Percentiles rank a stretch among this genome's conserved stretches.
These are phyloP conservation scores for Ectemnius cavifrons DNA, from an alignment of 2,888 invertebrate genomes.

Conservation along the genomic window DNA sequence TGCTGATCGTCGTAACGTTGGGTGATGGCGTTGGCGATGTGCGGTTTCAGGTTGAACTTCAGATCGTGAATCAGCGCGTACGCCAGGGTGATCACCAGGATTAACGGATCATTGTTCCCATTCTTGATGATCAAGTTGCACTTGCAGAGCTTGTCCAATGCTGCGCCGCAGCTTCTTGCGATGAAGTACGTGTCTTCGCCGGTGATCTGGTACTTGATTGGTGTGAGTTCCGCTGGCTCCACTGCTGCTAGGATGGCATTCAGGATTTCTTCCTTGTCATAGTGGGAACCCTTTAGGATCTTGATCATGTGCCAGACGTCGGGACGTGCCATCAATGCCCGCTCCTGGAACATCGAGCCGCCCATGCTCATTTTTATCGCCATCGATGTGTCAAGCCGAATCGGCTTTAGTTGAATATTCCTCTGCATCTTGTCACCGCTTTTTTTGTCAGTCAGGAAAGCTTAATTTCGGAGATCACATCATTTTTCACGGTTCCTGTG, in stretches of 20 bases:
- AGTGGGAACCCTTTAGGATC: constrained; percentile 69
- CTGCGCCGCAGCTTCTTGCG: constrained; percentile 78
- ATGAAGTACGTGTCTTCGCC: constrained; percentile 77
- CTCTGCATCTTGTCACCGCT: constrained; percentile 37
- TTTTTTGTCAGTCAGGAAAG: not conserved
- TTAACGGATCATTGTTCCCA: constrained; percentile 64
- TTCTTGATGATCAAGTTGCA: constrained; percentile 76
- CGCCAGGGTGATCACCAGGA: constrained; percentile 76
- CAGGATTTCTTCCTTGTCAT: constrained; percentile 74
- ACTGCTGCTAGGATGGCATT: constrained; percentile 77
- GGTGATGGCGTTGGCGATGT: constrained; percentile 74
- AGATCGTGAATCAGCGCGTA: constrained; percentile 77
- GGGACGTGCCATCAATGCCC: constrained; percentile 68
- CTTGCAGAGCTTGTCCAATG: constrained; percentile 78
- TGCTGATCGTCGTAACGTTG: constrained; percentile 72
- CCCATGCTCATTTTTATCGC: constrained; percentile 67
- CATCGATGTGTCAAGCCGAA: constrained; percentile 64
- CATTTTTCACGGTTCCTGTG: no score
- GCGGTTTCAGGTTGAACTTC: constrained; percentile 78
- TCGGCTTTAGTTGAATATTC: constrained; percentile 39
- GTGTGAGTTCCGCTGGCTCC: constrained; percentile 79
- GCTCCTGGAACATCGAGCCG: constrained; percentile 66
- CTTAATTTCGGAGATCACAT: not conserved
- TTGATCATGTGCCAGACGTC: constrained; percentile 73
- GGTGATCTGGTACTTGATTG: constrained; percentile 76